These are phyloP conservation scores for Odontamblyopus rebecca DNA, from an alignment of 2,797 vertebrate species.

Conservation along the genomic window DNA sequence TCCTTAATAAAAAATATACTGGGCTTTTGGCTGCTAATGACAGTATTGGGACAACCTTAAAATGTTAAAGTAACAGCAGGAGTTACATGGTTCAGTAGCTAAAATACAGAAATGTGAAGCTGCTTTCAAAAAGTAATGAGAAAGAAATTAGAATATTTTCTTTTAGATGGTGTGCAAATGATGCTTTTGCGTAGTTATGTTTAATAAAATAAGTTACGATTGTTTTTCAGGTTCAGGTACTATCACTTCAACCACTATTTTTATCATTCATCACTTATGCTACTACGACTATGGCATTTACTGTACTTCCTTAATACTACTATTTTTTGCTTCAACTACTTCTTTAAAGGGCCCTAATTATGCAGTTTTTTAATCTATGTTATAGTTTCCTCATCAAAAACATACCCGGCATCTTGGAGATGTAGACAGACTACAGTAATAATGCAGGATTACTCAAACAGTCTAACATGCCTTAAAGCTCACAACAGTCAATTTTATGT, in stretches of 20 bases:
- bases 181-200: neutral
- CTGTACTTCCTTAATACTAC: neutral
- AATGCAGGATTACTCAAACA: too few species aligned
- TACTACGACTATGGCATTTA: neutral
- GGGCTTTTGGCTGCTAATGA: constrained; percentile 12
- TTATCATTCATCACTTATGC: neutral
- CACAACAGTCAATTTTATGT: too few species aligned
- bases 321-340: neutral
- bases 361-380: too few species aligned
- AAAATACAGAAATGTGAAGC: neutral
- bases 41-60: neutral
- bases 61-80: neutral
- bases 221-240: neutral
- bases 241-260: neutral
- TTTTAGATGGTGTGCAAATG: neutral
- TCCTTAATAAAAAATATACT: constrained; percentile 23
- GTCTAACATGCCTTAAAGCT: too few species aligned
- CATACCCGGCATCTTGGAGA: too few species aligned
- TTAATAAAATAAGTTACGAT: neutral
- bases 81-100: neutral
- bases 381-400: too few species aligned
- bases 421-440: too few species aligned
- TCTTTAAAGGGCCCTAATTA: too few species aligned
- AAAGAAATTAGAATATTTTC: neutral
- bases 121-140: neutral